Evolutionary conservation across 2,888 invertebrate species (phyloP).

Genomic region (Eulithis prunata): DNA sequence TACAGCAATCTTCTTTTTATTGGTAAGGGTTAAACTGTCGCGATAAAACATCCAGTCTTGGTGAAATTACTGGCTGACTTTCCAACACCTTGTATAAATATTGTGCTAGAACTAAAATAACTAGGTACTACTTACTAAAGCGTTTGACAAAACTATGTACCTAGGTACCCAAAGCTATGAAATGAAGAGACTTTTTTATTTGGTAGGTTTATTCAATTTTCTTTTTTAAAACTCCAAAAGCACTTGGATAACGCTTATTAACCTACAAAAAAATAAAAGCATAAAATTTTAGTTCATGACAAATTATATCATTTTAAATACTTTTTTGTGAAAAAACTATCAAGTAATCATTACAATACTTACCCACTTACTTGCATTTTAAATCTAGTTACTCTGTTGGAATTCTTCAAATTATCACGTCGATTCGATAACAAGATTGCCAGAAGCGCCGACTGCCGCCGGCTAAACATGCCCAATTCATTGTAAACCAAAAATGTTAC

Average conservation of each 20-base stretch:
- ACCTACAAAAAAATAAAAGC: too few relatives aligned
- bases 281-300: too few relatives aligned
- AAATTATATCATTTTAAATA: too few relatives aligned
- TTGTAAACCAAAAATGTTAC: slow-evolving; percentile 21
- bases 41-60: slow-evolving; percentile 23
- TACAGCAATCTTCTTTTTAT: slow-evolving; percentile 37
- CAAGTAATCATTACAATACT: not conserved
- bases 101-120: not conserved
- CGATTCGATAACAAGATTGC: slow-evolving; percentile 21
- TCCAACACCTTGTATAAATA: not conserved
- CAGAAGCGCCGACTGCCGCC: slow-evolving; percentile 20
- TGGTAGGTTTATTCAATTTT: too few relatives aligned
- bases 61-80: slow-evolving; percentile 14
- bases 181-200: too few relatives aligned
- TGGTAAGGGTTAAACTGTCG: slow-evolving; percentile 34
- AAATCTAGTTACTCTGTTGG: slow-evolving; percentile 9
- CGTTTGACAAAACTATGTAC: not conserved
- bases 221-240: too few relatives aligned
- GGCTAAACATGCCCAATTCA: slow-evolving; percentile 20
- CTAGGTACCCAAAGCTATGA: too few relatives aligned
- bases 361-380: slow-evolving; percentile 1
- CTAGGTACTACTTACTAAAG: not conserved
- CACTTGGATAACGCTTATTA: too few relatives aligned
- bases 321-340: not conserved
- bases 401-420: slow-evolving; percentile 21